Evolutionary conservation across 2,797 vertebrate genomes (phyloP), one percentile per base, ranked within the genome.

Genomic region (Anomalospiza imberbis): DNA sequence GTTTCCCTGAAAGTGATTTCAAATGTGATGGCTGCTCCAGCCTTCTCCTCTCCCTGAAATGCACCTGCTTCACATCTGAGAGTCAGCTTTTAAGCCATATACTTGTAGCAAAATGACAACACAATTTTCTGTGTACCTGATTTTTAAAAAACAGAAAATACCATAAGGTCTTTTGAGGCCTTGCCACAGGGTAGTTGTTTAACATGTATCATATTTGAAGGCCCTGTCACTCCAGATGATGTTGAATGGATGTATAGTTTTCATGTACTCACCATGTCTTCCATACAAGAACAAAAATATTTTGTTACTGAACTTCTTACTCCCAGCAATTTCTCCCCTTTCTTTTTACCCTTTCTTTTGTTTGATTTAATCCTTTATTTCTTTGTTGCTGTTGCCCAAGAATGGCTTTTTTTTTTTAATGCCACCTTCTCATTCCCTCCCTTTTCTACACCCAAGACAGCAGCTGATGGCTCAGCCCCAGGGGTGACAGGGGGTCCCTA

Each of bases 61-160:
- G 77, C 42, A 96, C 91, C 91, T 94, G 92, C 65, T 90, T 68
- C 95, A 67, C 17, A 61, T 89, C 79, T 48, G 62, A 85, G 74
- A 91, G 90, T 53, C 89, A 75, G 81, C 45, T 93, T 77, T 82
- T 67, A 93, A 91, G 58, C 91, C 54, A 17, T 45, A 66, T 54
- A 92, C 84, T 95, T 86, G 92, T 25, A 94, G 84, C 93, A 89
- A 97, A 97, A 97, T 88, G 92, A 85, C 97, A 97, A 92, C 93
- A 91, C 68, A 89, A 85, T 94, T 96, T 94, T 93, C 95, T 90
- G 68, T 88, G 95, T 95, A 96, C 88, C 85, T 95, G 95, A 94
- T 95, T 97, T 96, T 97, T 94, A 92, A 96, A 97, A 96, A 96
- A 81, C 95, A 95, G 95, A 91, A 97, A 95, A 96, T 96, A 95